phyloP scores from a whole-genome alignment of 2,888 invertebrate genomes.

The Microplitis deprimator region DNA sequence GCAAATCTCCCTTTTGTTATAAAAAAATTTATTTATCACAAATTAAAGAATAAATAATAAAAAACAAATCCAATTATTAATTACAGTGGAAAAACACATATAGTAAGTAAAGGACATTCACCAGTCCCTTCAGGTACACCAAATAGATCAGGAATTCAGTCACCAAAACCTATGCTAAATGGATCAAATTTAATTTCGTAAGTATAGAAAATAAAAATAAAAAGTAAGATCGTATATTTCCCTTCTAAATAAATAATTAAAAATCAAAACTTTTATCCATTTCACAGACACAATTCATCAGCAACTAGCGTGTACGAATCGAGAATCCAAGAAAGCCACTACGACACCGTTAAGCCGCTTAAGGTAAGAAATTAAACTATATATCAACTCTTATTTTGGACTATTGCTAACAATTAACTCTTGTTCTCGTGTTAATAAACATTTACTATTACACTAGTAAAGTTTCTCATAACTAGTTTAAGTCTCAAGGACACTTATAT shows the following conservation, averaged over 20 bases:
- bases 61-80: no score
- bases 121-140: constrained; percentile 66
- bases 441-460: background rate
- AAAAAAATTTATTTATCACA: no score
- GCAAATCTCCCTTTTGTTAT: no score
- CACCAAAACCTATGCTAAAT: constrained; percentile 67
- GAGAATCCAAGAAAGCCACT: constrained; percentile 66
- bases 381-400: background rate
- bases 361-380: constrained; percentile 60
- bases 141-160: constrained; percentile 67
- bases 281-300: constrained; percentile 60
- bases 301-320: constrained; percentile 61
- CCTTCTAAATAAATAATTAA: background rate
- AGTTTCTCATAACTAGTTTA: background rate
- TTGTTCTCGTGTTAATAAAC: constrained; percentile 36
- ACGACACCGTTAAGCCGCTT: constrained; percentile 68
- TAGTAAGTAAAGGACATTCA: constrained; percentile 66
- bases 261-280: no score
- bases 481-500: background rate
- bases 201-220: constrained; percentile 53
- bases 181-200: constrained; percentile 64
- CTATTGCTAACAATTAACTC: constrained; percentile 24
- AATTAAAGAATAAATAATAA: no score
- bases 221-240: background rate
- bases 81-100: constrained; percentile 64